A percentile compares a stretch with the other conserved stretches of the same genome.
These are phyloP conservation scores for Leptodactylus fallax DNA, from an alignment of 2,797 vertebrate species.

Conservation along the genomic window DNA sequence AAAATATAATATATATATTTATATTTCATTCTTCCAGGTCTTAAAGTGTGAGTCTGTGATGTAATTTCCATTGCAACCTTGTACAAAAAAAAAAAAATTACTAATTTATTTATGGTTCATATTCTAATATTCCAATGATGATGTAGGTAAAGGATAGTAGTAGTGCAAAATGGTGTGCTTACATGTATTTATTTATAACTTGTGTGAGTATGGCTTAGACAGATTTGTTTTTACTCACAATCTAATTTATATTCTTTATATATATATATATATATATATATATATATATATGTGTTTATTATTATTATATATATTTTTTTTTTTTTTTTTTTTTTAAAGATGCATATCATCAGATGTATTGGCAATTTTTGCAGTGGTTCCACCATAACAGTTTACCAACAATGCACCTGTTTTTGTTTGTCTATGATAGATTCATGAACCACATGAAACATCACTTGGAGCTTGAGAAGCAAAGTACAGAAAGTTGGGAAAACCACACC, in stretches of 20 bases:
- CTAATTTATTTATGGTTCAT: neutral
- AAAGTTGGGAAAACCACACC: slow-evolving; percentile 98
- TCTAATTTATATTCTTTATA: no score
- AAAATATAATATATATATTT: no score
- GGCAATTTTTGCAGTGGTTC: neutral
- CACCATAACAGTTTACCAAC: neutral
- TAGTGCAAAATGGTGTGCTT: neutral
- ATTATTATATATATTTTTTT: neutral
- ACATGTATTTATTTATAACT: neutral
- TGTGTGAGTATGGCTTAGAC: neutral
- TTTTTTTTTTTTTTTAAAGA: slow-evolving; percentile 22
- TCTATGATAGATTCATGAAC: slow-evolving; percentile 93
- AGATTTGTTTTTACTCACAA: neutral
- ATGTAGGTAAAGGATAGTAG: no score
- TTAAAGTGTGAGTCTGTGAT: no score
- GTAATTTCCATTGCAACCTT: no score
- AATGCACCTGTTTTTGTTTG: slow-evolving; percentile 64
- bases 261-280: no score
- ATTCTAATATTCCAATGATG: neutral
- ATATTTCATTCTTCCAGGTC: no score
- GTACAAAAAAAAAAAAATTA: no score
- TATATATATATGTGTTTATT: neutral
- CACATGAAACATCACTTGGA: slow-evolving; percentile 99
- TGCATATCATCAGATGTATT: no score
- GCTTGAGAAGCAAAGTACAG: slow-evolving; percentile 96